Conservation (phyloP, 2,113 vertebrate genomes). For the Malurus elegans region DNA sequence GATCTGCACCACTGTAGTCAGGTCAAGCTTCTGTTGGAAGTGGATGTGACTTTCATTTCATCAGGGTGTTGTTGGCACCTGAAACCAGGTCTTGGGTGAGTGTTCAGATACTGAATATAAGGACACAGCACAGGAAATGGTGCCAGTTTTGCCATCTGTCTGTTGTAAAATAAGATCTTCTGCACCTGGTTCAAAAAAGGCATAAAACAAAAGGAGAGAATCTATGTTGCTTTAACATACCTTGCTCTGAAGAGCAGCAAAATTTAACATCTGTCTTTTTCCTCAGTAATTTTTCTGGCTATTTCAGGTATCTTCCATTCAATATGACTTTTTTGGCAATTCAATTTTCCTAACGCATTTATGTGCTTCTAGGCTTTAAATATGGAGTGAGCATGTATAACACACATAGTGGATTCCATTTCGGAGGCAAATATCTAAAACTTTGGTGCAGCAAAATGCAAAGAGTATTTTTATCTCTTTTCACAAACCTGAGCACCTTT, state of each 20-base stretch:
- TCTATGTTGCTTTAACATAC: neutral
- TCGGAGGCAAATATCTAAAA: neutral
- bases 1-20: neutral
- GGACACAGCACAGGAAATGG: neutral
- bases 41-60: neutral
- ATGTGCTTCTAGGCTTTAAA: neutral
- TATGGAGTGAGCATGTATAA: neutral
- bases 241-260: neutral
- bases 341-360: neutral
- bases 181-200: neutral
- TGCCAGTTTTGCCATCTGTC: constrained; percentile 26
- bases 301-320: neutral
- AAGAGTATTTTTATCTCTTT: neutral
- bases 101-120: neutral
- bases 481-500: neutral
- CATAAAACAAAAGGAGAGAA: neutral
- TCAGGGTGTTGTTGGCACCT: neutral
- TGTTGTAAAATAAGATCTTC: neutral
- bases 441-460: neutral
- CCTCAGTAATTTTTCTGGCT: neutral
- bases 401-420: neutral
- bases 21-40: neutral
- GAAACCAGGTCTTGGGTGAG: neutral
- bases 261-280: neutral
- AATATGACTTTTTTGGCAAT: neutral